phyloP scores from a whole-genome alignment of 2,888 invertebrate genomes.

The Adelognathus sp. region DNA sequence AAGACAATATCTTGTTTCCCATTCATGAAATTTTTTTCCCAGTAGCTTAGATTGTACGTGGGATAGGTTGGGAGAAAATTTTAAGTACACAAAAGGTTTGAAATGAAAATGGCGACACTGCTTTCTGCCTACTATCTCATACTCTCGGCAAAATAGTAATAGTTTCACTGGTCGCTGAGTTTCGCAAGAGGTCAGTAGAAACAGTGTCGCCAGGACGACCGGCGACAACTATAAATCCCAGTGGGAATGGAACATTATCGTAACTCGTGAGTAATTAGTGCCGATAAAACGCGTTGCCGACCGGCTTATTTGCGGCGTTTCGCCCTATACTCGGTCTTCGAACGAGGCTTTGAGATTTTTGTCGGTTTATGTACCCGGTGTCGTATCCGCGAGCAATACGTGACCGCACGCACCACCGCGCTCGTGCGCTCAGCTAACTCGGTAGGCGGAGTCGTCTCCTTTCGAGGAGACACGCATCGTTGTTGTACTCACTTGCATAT shows the following conservation, averaged over 20 bases:
- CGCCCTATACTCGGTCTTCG: neutral
- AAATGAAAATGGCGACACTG: neutral
- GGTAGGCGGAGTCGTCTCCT: conserved; percentile 69
- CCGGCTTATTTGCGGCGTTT: neutral
- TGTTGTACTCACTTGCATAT: conserved; percentile 67
- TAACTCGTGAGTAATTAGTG: conserved; percentile 63
- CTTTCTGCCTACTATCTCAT: neutral
- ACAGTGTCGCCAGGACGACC: conserved; percentile 22
- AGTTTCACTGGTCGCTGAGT: neutral
- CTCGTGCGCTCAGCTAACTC: conserved; percentile 67
- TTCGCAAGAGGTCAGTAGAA: neutral
- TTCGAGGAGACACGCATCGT: conserved; percentile 64
- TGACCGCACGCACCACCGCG: conserved; percentile 68
- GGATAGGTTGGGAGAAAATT: conserved; percentile 8
- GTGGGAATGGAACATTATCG: conserved; percentile 53
- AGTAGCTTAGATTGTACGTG: neutral
- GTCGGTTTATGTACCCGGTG: conserved; percentile 62
- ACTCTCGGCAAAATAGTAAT: neutral
- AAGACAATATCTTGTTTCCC: neutral
- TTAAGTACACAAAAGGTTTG: neutral
- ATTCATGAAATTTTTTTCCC: no score
- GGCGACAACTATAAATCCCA: conserved; percentile 52
- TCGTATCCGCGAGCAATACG: conserved; percentile 62
- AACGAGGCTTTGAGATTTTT: conserved; percentile 56
- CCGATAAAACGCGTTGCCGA: conserved; percentile 42